These are phyloP conservation scores for Stictonetta naevosa DNA, from an alignment of 2,113 vertebrate genomes.

Conservation along the genomic window DNA sequence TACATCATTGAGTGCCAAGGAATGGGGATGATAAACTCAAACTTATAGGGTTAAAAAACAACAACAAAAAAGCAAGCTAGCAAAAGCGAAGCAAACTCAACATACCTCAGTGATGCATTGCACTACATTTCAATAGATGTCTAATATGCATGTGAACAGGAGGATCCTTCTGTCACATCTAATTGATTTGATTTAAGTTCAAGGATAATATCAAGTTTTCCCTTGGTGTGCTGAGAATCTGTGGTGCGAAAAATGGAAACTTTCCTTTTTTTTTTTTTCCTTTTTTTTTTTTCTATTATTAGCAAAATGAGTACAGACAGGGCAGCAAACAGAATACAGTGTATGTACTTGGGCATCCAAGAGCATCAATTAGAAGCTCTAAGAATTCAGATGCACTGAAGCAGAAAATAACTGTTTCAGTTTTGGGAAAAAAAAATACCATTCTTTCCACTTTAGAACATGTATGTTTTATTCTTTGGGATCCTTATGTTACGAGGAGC, in stretches of 20 bases:
- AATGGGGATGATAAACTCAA: constrained; percentile 82
- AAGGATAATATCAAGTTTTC: not conserved
- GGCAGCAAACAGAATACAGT: not conserved
- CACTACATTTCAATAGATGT: constrained; percentile 8
- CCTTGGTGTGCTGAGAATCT: not conserved
- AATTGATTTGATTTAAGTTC: not conserved
- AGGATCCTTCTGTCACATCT: not conserved
- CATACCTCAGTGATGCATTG: constrained; percentile 32
- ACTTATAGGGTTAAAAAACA: constrained; percentile 62
- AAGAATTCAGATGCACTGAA: not conserved
- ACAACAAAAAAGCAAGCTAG: not conserved
- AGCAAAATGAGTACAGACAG: not conserved
- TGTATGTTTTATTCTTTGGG: not conserved
- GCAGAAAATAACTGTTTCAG: not conserved
- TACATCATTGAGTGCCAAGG: constrained; percentile 94
- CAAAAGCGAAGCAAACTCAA: not conserved
- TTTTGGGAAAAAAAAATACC: not conserved
- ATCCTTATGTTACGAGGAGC: not conserved
- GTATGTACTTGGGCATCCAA: not conserved
- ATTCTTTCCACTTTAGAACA: not conserved
- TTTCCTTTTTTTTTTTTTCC: not conserved
- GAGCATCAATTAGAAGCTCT: not conserved
- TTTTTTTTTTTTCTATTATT: not conserved
- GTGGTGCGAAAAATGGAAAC: not conserved
- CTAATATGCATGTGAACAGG: not conserved